Percentiles rank a stretch among this genome's conserved stretches.
phyloP scores from a whole-genome alignment of 2,888 invertebrate species.

The Dorcus hopei region DNA sequence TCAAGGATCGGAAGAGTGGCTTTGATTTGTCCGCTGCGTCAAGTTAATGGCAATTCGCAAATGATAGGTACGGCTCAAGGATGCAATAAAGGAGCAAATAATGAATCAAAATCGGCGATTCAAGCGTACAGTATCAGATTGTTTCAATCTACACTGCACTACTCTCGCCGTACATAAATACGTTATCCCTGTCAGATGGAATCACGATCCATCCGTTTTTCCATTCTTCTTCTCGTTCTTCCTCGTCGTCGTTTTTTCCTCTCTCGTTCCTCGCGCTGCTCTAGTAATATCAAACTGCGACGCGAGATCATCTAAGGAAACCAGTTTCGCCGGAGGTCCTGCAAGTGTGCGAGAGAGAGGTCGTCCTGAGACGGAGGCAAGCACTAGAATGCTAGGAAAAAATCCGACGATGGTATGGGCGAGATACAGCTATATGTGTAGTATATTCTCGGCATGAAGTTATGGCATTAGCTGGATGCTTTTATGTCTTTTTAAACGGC shows the following conservation, averaged over 20 bases:
- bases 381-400: neutral
- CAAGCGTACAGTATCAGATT: conserved; percentile 7
- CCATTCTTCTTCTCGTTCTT: conserved; percentile 7
- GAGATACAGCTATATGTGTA: neutral
- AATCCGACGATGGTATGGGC: neutral
- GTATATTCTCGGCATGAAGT: conserved; percentile 4
- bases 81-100: conserved; percentile 4
- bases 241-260: neutral
- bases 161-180: conserved; percentile 11
- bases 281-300: conserved; percentile 26
- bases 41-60: no score
- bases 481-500: conserved; percentile 14
- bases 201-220: conserved; percentile 14
- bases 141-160: conserved; percentile 13
- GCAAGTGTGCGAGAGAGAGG: conserved; percentile 12
- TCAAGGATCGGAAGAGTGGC: no score
- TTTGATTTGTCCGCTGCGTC: no score
- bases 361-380: neutral
- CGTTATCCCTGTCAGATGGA: conserved; percentile 16
- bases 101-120: conserved; percentile 11
- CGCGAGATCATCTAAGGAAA: conserved; percentile 19
- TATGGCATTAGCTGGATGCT: conserved; percentile 4
- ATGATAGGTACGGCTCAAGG: no score
- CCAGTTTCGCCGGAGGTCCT: conserved; percentile 19
- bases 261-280: conserved; percentile 15